Base-by-base conservation (phyloP, 2,113 vertebrate genomes). In the Bambusicola thoracicus region DNA sequence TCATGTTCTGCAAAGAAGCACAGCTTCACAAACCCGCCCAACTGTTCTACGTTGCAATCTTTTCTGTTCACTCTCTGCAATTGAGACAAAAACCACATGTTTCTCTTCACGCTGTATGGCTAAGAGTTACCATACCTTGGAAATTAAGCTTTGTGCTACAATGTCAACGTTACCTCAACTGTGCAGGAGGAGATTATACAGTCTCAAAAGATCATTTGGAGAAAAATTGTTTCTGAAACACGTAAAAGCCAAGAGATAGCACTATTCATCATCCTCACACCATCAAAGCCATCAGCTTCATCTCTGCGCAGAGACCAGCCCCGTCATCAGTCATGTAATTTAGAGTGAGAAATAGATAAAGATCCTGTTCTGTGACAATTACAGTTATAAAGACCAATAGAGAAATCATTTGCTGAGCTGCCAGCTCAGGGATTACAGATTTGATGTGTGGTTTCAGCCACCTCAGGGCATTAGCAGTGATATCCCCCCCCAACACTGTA, bases 381-480 rank as follows among this genome's bases (percentile, higher is more conserved):
- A 83, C 85, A 90, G 80, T 83, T 95, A 93, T 89, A 91, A 97
- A 96, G 83, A 90, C 90, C 90, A 96, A 97, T 94, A 96, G 84
- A 96, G 97, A 95, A 97, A 94, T 95, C 92, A 94, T 97, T 97
- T 94, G 87, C 85, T 3, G 21, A 51, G 85, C 89, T 94, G 85
- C 82, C 82, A 81, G 77, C 68, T 61, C 80, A n/a, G 79, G 87
- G 89, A 94, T 92, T 96, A 93, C 74, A 85, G 80, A 70, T 95
- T 69, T 77, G 89, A 86, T 87, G 80, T 80, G 87, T 63, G 76
- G 83, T 66, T 93, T 79, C 68, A 14, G 85, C 81, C 93, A 96
- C 92, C 95, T 86, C 22, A 46, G 80, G 90, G 91, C 86, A 76
- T 82, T 86, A 92, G 48, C 94, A 93, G 81, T 67, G 92, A 94